Conservation (phyloP, 2,113 vertebrate species). For the Petrocephalus microphthalmus region DNA sequence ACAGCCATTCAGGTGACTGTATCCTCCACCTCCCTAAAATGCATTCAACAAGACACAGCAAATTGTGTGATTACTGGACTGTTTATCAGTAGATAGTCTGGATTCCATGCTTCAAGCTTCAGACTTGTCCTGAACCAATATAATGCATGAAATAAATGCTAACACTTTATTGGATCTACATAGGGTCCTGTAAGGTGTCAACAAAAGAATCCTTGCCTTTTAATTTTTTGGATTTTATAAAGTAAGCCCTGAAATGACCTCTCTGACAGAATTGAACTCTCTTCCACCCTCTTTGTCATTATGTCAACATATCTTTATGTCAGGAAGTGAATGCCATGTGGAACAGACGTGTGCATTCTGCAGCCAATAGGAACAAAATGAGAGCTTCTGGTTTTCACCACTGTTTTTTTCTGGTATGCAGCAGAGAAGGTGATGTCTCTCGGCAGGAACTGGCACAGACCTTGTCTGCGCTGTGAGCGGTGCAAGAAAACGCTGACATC, state of each 20-base stretch:
- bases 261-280: not conserved
- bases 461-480: slow-evolving; percentile 63
- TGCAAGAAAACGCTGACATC: slow-evolving; percentile 56
- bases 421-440: slow-evolving; percentile 54
- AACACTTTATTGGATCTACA: not conserved
- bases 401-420: slow-evolving; percentile 7
- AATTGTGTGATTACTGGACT: not conserved
- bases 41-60: not conserved
- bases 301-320: not conserved
- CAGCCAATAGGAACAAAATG: not conserved
- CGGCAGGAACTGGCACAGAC: slow-evolving; percentile 66
- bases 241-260: not conserved
- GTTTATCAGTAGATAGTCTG: not conserved
- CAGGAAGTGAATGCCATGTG: not conserved
- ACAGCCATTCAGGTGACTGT: not conserved
- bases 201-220: not conserved
- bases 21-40: not conserved
- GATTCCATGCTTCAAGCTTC: not conserved
- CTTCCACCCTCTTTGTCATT: not conserved
- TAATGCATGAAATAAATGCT: not conserved
- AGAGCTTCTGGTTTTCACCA: not conserved
- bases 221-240: not conserved
- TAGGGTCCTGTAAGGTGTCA: not conserved
- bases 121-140: not conserved
- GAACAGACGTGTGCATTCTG: not conserved